These are phyloP conservation scores for Poeciliopsis prolifica DNA, from an alignment of 2,113 vertebrate genomes.

Conservation along the genomic window DNA sequence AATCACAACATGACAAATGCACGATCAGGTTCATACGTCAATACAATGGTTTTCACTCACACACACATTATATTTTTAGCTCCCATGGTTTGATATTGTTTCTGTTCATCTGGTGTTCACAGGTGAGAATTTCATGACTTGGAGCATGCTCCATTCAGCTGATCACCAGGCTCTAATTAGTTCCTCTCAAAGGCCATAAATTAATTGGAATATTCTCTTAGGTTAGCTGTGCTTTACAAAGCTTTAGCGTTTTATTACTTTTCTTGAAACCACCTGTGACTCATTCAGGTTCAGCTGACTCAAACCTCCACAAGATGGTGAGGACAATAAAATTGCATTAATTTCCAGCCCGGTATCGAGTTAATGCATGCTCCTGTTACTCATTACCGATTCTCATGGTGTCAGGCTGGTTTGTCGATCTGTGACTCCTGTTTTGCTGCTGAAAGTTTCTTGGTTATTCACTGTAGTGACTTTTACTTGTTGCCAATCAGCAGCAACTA, in stretches of 20 bases:
- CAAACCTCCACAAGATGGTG: not conserved
- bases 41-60: not conserved
- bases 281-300: not conserved
- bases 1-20: not conserved
- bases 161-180: conserved; percentile 5
- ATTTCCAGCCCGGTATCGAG: too few relatives aligned
- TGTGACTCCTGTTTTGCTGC: too few relatives aligned
- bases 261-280: not conserved
- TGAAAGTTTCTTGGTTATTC: too few relatives aligned
- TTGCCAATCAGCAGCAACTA: too few relatives aligned
- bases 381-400: too few relatives aligned
- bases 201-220: not conserved
- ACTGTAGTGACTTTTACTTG: too few relatives aligned
- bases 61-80: not conserved
- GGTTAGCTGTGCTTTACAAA: not conserved
- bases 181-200: not conserved
- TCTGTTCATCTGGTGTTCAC: not conserved
- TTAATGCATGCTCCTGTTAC: too few relatives aligned
- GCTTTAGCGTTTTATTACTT: not conserved
- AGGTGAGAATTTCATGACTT: not conserved
- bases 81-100: not conserved
- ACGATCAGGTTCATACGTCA: not conserved
- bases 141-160: not conserved
- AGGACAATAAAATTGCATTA: too few relatives aligned
- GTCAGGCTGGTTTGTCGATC: too few relatives aligned